Percentiles rank a stretch among this genome's conserved stretches.
Evolutionary conservation across 1,140 invertebrate genomes (phyloP).

Genomic region (Sinonovacula constricta): DNA sequence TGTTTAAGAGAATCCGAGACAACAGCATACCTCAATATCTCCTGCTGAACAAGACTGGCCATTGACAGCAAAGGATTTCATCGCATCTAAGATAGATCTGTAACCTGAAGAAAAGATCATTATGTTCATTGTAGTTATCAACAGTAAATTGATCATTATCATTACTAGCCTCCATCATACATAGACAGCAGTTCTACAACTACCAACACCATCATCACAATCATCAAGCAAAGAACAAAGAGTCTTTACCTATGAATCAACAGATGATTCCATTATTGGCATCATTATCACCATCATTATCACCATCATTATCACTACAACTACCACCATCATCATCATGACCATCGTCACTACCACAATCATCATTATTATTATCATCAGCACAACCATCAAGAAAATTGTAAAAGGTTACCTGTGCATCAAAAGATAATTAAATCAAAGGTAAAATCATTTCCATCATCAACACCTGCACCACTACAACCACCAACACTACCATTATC

Average conservation of each 20-base stretch:
- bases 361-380: too few relatives aligned
- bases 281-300: too few relatives aligned
- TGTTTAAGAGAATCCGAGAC: slow-evolving; percentile 43
- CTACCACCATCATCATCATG: too few relatives aligned
- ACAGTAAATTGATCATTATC: background rate
- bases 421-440: too few relatives aligned
- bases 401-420: too few relatives aligned
- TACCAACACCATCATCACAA: background rate
- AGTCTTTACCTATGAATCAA: background rate
- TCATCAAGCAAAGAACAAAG: background rate
- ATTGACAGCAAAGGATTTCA: slow-evolving; percentile 72
- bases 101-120: slow-evolving; percentile 60
- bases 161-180: background rate
- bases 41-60: slow-evolving; percentile 6
- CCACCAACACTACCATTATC: too few relatives aligned
- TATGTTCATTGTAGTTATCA: background rate
- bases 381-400: too few relatives aligned
- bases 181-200: too few relatives aligned
- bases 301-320: too few relatives aligned
- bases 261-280: background rate
- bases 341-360: too few relatives aligned
- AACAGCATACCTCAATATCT: slow-evolving; percentile 68
- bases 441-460: too few relatives aligned
- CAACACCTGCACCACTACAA: too few relatives aligned
- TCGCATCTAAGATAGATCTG: slow-evolving; percentile 73